These are phyloP conservation scores for Psammodynastes pulverulentus DNA, from an alignment of 2,113 vertebrate genomes.

Conservation along the genomic window DNA sequence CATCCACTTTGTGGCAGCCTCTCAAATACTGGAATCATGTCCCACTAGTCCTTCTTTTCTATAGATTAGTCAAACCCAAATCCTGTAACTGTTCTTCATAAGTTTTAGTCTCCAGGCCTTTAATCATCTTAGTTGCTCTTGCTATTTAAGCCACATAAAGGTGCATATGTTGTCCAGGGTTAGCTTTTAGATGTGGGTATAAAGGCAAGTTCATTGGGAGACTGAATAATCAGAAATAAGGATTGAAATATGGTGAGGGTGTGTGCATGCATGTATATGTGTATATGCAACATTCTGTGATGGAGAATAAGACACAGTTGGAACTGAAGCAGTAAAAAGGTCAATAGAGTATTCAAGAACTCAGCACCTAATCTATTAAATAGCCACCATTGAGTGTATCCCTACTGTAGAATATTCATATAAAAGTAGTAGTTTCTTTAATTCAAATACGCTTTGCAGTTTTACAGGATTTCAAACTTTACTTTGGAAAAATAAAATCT, in stretches of 20 bases:
- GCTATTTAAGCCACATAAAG: not conserved
- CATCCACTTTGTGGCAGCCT: no score
- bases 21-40: no score
- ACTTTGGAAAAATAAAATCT: not conserved
- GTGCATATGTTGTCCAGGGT: not conserved
- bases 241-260: not conserved
- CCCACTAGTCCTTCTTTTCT: no score
- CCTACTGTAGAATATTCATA: not conserved
- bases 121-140: no score
- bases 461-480: not conserved
- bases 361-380: not conserved
- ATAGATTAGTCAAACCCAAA: no score
- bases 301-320: not conserved
- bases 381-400: not conserved
- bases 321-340: not conserved
- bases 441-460: not conserved
- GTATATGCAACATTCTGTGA: not conserved
- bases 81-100: no score
- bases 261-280: not conserved
- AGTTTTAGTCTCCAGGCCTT: no score
- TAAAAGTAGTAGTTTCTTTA: not conserved
- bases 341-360: not conserved
- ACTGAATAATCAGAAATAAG: not conserved
- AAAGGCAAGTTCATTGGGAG: not conserved
- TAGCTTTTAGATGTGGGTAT: not conserved